Evolutionary conservation across 1,140 invertebrate genomes (phyloP).

Genomic region (Prorops nasuta): DNA sequence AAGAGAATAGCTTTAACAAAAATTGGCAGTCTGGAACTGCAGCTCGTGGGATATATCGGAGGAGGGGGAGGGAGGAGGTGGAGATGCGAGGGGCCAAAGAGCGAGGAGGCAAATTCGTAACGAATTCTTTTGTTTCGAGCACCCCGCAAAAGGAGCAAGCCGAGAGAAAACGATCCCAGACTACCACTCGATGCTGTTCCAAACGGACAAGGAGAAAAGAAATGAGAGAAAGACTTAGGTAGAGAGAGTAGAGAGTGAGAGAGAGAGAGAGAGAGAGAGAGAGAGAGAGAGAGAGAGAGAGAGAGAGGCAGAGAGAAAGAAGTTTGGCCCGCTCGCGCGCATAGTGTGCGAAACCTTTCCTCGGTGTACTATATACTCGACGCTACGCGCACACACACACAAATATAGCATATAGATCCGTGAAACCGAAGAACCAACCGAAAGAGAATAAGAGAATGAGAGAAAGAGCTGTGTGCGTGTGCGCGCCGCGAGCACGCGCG

Average conservation of each 20-base stretch:
- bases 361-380: not conserved
- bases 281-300: too few species aligned
- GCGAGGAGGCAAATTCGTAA: conserved; percentile 47
- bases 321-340: conserved; percentile 19
- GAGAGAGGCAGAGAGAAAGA: conserved; percentile 22
- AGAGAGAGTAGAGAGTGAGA: conserved; percentile 17
- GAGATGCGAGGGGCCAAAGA: conserved; percentile 5
- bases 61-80: conserved; percentile 3
- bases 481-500: conserved; percentile 5
- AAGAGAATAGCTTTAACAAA: not conserved
- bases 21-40: not conserved
- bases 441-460: not conserved
- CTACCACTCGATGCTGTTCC: conserved; percentile 26
- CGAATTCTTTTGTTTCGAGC: conserved; percentile 53
- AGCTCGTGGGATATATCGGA: not conserved
- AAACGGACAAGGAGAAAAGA: conserved; percentile 14
- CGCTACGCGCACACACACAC: not conserved
- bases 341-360: conserved; percentile 31
- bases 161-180: conserved; percentile 40
- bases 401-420: not conserved
- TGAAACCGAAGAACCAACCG: not conserved
- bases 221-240: conserved; percentile 14
- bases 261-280: conserved; percentile 14
- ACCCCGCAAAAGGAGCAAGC: conserved; percentile 45
- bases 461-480: too few species aligned